A percentile compares a stretch with the other conserved stretches of the same genome.
Conservation (phyloP, 2,797 vertebrate species). For the Picus viridis region DNA sequence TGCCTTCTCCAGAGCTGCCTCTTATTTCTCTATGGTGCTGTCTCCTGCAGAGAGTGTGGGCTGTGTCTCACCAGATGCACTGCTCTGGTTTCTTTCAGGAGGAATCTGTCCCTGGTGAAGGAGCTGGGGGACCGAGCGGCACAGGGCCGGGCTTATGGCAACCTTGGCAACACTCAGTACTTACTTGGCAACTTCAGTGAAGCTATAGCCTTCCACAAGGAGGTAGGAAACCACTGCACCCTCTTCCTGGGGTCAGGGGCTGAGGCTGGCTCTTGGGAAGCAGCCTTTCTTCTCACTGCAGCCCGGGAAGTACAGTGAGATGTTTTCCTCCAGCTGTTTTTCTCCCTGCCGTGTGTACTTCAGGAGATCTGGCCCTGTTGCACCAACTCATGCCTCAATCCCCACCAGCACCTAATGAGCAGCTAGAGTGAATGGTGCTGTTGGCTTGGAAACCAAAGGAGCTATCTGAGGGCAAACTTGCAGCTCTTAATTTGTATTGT, state of each 20-base stretch:
- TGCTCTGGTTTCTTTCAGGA: conserved; percentile 79
- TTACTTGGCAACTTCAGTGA: conserved; percentile 93
- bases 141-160: conserved; percentile 93
- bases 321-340: not conserved
- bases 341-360: not conserved
- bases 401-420: not conserved
- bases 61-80: not conserved
- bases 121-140: conserved; percentile 94
- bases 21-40: not conserved
- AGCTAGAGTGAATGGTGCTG: not conserved
- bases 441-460: conserved; percentile 43
- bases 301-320: not conserved
- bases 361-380: not conserved
- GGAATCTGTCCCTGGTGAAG: conserved; percentile 94
- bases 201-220: conserved; percentile 93
- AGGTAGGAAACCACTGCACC: conserved; percentile 80
- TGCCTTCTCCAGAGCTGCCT: not conserved
- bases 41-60: not conserved
- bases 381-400: not conserved
- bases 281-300: not conserved
- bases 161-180: conserved; percentile 97
- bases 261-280: not conserved
- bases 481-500: conserved; percentile 46
- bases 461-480: not conserved
- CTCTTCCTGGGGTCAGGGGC: not conserved